These are phyloP conservation scores for Caenorhabditis wallacei DNA, from an alignment of 2,888 invertebrate species.

Conservation along the genomic window DNA sequence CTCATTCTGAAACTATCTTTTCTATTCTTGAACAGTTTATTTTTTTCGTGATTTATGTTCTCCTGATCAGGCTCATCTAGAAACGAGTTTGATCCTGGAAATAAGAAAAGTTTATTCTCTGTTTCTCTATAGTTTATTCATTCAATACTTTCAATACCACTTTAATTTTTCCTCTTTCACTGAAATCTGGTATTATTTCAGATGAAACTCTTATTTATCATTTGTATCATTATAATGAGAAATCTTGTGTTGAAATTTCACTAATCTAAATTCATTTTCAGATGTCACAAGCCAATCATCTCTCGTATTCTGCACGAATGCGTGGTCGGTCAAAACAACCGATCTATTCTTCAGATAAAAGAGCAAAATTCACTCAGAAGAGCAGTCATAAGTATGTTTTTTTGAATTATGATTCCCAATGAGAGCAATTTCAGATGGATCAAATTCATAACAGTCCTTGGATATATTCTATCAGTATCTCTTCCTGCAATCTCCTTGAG, in stretches of 20 bases:
- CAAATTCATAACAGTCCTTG: slow-evolving; percentile 79
- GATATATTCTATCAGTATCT: slow-evolving; percentile 80
- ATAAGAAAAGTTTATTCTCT: too few relatives aligned
- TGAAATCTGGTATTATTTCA: too few relatives aligned
- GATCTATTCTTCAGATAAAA: slow-evolving; percentile 75
- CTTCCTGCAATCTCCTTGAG: slow-evolving; percentile 78
- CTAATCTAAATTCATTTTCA: slow-evolving; percentile 29
- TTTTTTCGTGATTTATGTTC: too few relatives aligned
- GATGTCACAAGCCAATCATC: slow-evolving; percentile 66
- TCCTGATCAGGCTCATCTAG: too few relatives aligned
- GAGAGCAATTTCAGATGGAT: slow-evolving; percentile 73
- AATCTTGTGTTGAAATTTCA: neutral
- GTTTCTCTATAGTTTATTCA: too few relatives aligned
- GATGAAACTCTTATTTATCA: too few relatives aligned
- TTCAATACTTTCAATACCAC: too few relatives aligned
- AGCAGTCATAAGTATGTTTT: slow-evolving; percentile 73
- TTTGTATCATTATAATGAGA: too few relatives aligned
- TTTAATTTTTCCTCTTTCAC: too few relatives aligned
- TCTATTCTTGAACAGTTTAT: too few relatives aligned
- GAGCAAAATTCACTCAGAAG: slow-evolving; percentile 75
- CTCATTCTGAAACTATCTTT: too few relatives aligned
- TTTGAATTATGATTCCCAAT: neutral
- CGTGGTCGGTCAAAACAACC: slow-evolving; percentile 73
- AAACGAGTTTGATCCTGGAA: too few relatives aligned
- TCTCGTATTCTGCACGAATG: slow-evolving; percentile 69